Percentiles rank a stretch among this genome's conserved stretches.
These are phyloP conservation scores for Nematolebias whitei DNA, from an alignment of 2,113 vertebrate genomes.

Conservation along the genomic window DNA sequence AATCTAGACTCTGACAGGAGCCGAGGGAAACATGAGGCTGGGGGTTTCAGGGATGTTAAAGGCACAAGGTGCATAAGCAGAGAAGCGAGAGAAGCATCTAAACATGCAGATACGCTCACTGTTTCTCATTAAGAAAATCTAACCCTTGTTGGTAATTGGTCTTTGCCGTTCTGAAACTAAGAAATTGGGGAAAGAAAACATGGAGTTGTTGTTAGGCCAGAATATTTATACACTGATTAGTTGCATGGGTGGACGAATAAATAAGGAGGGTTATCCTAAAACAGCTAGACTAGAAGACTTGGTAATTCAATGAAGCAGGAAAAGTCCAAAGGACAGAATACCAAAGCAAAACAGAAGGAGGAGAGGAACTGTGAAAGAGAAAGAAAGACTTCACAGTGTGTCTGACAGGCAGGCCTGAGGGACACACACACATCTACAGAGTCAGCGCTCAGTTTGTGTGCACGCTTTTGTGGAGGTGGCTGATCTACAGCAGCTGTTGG, in stretches of 20 bases:
- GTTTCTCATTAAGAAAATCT: background rate
- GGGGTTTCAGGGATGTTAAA: constrained; percentile 29
- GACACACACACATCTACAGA: constrained; percentile 39
- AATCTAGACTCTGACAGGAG: constrained; percentile 81
- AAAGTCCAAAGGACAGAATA: constrained; percentile 30
- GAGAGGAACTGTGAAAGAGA: constrained; percentile 33
- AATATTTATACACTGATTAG: constrained; percentile 50
- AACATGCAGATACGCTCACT: constrained; percentile 10
- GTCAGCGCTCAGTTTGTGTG: constrained; percentile 43
- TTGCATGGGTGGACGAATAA: constrained; percentile 44
- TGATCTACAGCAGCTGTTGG: constrained; percentile 61
- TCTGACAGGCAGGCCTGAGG: constrained; percentile 69
- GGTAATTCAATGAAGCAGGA: constrained; percentile 20
- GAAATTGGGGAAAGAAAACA: constrained; percentile 12
- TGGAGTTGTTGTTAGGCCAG: constrained; percentile 38
- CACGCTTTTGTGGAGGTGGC: constrained; percentile 52
- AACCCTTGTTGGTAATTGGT: constrained; percentile 9
- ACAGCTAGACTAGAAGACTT: constrained; percentile 36
- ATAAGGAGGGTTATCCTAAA: constrained; percentile 48
- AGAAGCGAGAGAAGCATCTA: constrained; percentile 31
- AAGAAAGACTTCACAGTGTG: constrained; percentile 67
- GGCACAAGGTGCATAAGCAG: constrained; percentile 35
- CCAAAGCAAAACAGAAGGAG: constrained; percentile 10
- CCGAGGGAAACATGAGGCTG: constrained; percentile 42
- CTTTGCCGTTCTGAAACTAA: constrained; percentile 31